A percentile compares a stretch with the other conserved stretches of the same genome.
These are phyloP conservation scores for Oreortyx pictus DNA, from an alignment of 2,797 vertebrate genomes.

Conservation along the genomic window DNA sequence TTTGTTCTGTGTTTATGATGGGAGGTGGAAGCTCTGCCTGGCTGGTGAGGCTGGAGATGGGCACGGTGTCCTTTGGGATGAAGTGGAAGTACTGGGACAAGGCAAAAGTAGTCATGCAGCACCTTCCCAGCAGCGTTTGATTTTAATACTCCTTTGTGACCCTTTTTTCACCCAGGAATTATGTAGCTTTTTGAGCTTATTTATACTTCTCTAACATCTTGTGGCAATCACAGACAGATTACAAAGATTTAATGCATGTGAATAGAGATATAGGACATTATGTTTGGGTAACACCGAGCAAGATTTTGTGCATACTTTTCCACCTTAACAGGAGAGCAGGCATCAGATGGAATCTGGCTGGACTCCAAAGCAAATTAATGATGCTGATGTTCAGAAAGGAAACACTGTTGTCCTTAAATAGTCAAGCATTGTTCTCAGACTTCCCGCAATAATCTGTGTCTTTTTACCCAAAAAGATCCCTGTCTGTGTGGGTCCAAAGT, in stretches of 20 bases:
- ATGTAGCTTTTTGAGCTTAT: neutral
- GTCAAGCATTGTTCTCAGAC: constrained; percentile 67
- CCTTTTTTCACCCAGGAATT: neutral
- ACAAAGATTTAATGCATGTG: neutral
- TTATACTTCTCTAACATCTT: neutral
- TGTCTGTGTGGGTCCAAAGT: neutral
- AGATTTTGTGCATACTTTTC: constrained; percentile 30
- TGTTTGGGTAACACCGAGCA: neutral
- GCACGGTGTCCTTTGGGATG: neutral
- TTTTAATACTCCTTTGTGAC: neutral
- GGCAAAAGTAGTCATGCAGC: neutral
- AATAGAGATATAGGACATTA: neutral
- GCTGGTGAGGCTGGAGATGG: neutral
- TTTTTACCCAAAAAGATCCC: constrained; percentile 40
- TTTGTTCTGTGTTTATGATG: neutral
- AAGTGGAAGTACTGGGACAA: neutral
- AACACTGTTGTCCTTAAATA: constrained; percentile 65
- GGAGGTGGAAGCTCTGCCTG: neutral
- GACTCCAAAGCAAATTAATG: constrained; percentile 56
- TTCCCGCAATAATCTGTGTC: constrained; percentile 60
- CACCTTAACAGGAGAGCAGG: constrained; percentile 52
- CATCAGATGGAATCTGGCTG: constrained; percentile 36
- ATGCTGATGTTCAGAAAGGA: constrained; percentile 65
- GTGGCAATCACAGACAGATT: neutral
- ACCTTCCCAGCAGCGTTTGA: neutral